Evolutionary conservation across 2,888 invertebrate genomes (phyloP).

Genomic region (Belgica antarctica): DNA sequence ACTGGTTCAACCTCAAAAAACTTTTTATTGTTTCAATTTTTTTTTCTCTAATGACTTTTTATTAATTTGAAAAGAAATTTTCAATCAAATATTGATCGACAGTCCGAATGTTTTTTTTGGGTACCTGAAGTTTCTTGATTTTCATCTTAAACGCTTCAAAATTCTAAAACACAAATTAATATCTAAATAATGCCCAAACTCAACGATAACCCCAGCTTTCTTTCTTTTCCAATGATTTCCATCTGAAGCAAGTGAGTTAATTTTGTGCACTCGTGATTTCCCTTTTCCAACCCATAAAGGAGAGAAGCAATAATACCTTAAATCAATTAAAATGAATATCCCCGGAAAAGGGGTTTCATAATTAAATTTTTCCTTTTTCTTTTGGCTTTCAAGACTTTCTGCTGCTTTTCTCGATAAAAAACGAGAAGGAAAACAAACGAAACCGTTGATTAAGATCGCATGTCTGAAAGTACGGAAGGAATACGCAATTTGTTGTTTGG

Average conservation of each 20-base stretch:
- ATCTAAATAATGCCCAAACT: too few species aligned
- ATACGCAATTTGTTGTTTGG: conserved; percentile 41
- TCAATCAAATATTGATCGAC: too few species aligned
- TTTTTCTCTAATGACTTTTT: too few species aligned
- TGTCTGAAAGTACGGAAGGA: conserved; percentile 22
- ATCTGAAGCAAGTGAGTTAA: conserved; percentile 32
- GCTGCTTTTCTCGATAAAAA: background rate
- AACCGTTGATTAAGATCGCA: conserved; percentile 40
- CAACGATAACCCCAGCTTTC: too few species aligned
- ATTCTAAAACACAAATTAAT: too few species aligned
- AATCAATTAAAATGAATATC: conserved; percentile 43
- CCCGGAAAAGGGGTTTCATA: conserved; percentile 34
- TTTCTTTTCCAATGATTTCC: conserved; percentile 37
- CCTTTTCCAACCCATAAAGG: conserved; percentile 3
- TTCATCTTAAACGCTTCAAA: too few species aligned
- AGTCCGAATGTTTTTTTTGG: too few species aligned
- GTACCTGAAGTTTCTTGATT: too few species aligned
- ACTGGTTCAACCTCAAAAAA: too few species aligned
- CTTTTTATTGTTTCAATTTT: too few species aligned
- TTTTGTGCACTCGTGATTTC: conserved; percentile 39
- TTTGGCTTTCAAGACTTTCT: too few species aligned
- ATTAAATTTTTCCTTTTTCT: conserved; percentile 41
- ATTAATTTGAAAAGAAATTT: too few species aligned
- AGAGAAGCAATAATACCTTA: conserved; percentile 40
- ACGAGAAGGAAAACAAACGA: conserved; percentile 15